phyloP scores from a whole-genome alignment of 37 sponge, comb jelly and placozoan species.

The Ianthella basta region DNA sequence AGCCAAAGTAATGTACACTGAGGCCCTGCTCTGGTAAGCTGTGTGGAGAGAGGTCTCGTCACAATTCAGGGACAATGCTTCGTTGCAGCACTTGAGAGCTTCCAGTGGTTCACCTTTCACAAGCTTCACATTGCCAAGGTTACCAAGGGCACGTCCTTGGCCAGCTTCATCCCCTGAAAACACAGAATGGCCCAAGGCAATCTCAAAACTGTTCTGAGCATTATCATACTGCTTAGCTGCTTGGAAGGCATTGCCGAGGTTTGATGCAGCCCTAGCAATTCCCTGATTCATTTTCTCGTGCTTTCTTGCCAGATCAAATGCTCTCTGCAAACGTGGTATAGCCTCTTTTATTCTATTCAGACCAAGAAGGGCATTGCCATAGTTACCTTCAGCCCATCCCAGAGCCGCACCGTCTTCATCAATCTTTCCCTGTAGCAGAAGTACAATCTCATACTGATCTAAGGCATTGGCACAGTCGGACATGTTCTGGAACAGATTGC shows the following conservation, averaged over 20 bases:
- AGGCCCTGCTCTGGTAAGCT: constrained; percentile 72
- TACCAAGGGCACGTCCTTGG: constrained; percentile 70
- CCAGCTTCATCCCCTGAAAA: constrained; percentile 58
- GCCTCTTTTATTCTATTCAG: constrained; percentile 52
- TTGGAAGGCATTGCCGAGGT: constrained; percentile 76
- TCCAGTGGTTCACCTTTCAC: constrained; percentile 34
- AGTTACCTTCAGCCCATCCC: constrained; percentile 79
- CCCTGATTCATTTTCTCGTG: constrained; percentile 54
- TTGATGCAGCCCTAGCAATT: constrained; percentile 64
- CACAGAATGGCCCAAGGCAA: constrained; percentile 63
- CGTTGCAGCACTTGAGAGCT: constrained; percentile 62
- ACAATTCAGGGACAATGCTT: constrained; percentile 51
- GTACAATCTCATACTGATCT: constrained; percentile 43
- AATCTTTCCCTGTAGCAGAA: constrained; percentile 37
- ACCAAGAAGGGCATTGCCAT: constrained; percentile 73
- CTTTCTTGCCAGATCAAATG: constrained; percentile 47
- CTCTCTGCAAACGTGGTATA: constrained; percentile 47
- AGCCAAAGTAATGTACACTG: constrained; percentile 65
- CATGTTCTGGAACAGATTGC: constrained; percentile 63
- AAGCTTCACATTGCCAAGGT: constrained; percentile 73
- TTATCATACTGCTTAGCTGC: constrained; percentile 44
- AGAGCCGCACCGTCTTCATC: constrained; percentile 42
- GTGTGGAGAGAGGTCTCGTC: constrained; percentile 47
- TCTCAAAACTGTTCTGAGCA: constrained; percentile 60
- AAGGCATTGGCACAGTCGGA: constrained; percentile 52